Evolutionary conservation across 1,140 invertebrate species (phyloP).

Genomic region (Limonius californicus): DNA sequence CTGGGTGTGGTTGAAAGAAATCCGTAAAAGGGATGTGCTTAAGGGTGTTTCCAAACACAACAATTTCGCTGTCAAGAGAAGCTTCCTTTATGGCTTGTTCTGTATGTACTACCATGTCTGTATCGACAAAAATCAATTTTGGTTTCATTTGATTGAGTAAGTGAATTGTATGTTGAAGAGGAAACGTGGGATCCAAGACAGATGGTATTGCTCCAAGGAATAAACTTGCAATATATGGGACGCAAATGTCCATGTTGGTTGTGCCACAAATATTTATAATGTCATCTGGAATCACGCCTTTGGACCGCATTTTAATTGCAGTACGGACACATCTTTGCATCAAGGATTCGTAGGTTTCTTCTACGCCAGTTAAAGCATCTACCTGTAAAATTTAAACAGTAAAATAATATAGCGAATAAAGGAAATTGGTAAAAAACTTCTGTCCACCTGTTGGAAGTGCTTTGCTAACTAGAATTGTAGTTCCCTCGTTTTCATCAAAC

Average conservation of each 20-base stretch:
- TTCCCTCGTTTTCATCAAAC: no score
- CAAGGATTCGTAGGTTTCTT: background rate
- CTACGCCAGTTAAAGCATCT: background rate
- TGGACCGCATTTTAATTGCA: constrained; percentile 39
- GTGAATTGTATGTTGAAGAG: background rate
- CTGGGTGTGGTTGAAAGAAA: background rate
- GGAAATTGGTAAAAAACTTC: no score
- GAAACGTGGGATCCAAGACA: background rate
- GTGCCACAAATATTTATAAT: constrained; percentile 46
- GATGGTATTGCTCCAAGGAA: background rate
- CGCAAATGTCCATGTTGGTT: constrained; percentile 49
- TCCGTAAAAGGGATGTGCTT: background rate
- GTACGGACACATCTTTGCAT: background rate
- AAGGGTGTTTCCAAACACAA: background rate
- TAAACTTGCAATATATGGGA: constrained; percentile 23
- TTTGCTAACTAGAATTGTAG: no score
- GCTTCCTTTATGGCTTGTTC: background rate
- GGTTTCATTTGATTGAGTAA: background rate
- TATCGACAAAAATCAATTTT: background rate
- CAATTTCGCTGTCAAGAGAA: background rate
- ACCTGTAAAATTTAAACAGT: no score
- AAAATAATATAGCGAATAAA: no score
- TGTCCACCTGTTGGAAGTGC: no score
- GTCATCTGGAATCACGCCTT: constrained; percentile 47
- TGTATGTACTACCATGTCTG: background rate